Evolutionary conservation across 2,888 invertebrate genomes (phyloP).

Genomic region (Neria commutata): DNA sequence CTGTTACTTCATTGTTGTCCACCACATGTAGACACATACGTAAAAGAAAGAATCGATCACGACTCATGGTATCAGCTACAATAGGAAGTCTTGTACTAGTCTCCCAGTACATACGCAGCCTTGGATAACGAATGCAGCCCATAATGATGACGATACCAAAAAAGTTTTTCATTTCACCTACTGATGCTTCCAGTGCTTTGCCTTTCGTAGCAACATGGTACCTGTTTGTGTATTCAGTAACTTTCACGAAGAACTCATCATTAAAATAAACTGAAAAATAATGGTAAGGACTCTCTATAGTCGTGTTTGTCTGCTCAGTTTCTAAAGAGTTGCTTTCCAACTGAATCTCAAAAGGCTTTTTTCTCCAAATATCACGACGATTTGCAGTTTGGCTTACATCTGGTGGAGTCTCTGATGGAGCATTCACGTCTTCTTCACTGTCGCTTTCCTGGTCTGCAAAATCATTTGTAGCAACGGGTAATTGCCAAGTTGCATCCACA

Average conservation of each 20-base stretch:
- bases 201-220: background rate
- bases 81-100: background rate
- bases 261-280: background rate
- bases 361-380: too few relatives aligned
- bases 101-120: conserved; percentile 24
- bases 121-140: conserved; percentile 18
- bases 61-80: background rate
- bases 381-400: too few relatives aligned
- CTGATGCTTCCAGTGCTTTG: too few relatives aligned
- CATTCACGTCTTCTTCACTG: background rate
- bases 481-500: conserved; percentile 1
- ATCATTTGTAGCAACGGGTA: background rate
- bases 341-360: background rate
- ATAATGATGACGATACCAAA: conserved; percentile 13
- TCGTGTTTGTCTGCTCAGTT: background rate
- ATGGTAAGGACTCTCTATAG: conserved; percentile 1
- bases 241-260: too few relatives aligned
- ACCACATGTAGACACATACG: conserved; percentile 27
- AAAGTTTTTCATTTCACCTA: conserved; percentile 1
- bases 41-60: too few relatives aligned
- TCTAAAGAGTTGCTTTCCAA: background rate
- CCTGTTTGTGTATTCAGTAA: background rate
- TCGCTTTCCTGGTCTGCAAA: background rate
- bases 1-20: conserved; percentile 21
- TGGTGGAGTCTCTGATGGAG: conserved; percentile 1